Evolutionary conservation across 2,888 invertebrate species (phyloP), one percentile per base, ranked within the genome.

Genomic region (Incurvaria masculella): DNA sequence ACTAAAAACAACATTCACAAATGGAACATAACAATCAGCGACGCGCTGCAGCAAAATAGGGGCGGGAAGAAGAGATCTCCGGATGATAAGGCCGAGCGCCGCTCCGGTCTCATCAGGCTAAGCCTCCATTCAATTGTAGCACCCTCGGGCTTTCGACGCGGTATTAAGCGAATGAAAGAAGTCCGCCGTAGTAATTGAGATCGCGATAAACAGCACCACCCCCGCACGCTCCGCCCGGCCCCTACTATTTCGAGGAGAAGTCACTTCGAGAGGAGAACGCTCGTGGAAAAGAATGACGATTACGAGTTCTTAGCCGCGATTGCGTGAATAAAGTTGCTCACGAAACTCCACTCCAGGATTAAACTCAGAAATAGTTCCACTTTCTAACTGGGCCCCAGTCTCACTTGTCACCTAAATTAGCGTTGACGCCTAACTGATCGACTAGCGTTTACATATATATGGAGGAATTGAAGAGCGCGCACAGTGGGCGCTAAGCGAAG

Each of bases 181-280:
- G 33, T 69, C 62, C 63, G 70, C 70, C 67, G 68, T 72, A 68
- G 72, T 75, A 75, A 76, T 76, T 76, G 76, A 74, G 75, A 72
- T 73, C 71, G 69, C 72, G 76, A 76, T 76, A 75, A 74, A 69
- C 68, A 33, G 6, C 3, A 33, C 33, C 33, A 4, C 3, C n/a
- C 33, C 33, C 33, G 33, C 33, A n/a, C n/a, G n/a, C 33, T 33
- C 14, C 3, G 8, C 33, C 33, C 33, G 4, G 8, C 33, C 11
- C 33, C 14, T n/a, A n/a, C n/a, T n/a, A n/a, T n/a, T n/a, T n/a
- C n/a, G n/a, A 33, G 10, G 23, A 23, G 23, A 23, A 23, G 10
- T 33, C 33, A 33, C 14, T 14, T 33, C 33, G 14, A 11, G 33
- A 33, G 33, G 14, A 33, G 6, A 6, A 23, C 23, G 10, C 10